Base-by-base conservation (phyloP, 2,113 vertebrate species). In the Antechinus stuartii region DNA sequence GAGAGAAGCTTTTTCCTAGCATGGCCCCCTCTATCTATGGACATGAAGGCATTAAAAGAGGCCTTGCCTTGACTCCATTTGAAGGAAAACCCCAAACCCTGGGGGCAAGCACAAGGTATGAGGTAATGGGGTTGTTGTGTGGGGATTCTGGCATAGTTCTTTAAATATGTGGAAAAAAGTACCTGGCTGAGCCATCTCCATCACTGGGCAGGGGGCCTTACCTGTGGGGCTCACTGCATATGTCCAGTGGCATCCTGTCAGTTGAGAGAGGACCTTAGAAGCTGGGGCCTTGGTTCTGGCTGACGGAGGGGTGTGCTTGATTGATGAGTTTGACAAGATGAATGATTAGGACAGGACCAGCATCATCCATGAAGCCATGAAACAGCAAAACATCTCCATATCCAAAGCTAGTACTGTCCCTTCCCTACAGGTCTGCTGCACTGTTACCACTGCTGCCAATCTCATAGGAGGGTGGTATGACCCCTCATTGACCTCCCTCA, bases 321-420 rank as follows among this genome's bases (percentile, higher is more conserved):
- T 98, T 99, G 99, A 99, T 8, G 99, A 99, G 97, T 99, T 99
- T 0, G 99, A 99, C 95, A 99, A 99, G 99, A 99, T 99, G 99
- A 99, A 99, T 2, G 99, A 99, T 91, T 99, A 99, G 49, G 99
- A 99, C 97, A 98, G 99, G 94, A 99, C 99, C n/a, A 99, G 99
- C 76, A 99, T 99, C 76, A 99, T 99, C 98, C 99, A 99, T 0
- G 99, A 99, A 98, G 99, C 99, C 84, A 99, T 99, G 99, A 99
- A 99, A 94, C 99, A 99, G 98, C 99, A 99, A 97, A 99, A 99
- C 97, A 99, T 99, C 98, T 99, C 99, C 95, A 99, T 99, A 98
- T 99, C 99, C 35, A 99, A 99, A 97, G 99, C 99, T 0, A 99
- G 99, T 96, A 99, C 99, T 4, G 99, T 99, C 96, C 99, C 99